phyloP scores from a whole-genome alignment of 2,113 vertebrate genomes.

The Corynorhinus townsendii region DNA sequence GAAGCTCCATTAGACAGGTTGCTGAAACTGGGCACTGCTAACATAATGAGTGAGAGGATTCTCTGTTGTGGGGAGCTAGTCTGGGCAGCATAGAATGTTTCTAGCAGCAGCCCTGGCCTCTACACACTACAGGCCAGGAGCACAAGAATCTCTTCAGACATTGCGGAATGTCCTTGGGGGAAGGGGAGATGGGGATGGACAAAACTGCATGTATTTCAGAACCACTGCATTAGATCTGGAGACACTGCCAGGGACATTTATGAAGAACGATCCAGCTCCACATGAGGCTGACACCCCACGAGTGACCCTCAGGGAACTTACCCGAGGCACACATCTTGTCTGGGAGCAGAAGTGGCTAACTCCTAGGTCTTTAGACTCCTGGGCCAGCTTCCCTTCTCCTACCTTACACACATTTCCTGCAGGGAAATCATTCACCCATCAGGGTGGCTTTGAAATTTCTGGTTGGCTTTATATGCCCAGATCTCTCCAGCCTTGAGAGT shows the following conservation, averaged over 20 bases:
- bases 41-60: neutral
- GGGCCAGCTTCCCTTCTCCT: neutral
- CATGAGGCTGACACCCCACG: neutral
- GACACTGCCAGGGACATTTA: neutral
- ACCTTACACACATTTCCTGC: neutral
- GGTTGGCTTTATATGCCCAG: neutral
- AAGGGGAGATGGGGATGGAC: rapidly evolving
- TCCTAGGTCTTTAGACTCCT: neutral
- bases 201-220: neutral
- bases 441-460: neutral
- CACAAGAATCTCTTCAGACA: neutral
- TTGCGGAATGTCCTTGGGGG: neutral
- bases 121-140: neutral
- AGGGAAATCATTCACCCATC: neutral
- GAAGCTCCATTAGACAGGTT: neutral
- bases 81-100: neutral
- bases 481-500: neutral
- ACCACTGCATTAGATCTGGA: neutral
- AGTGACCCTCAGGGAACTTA: neutral
- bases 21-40: neutral
- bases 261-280: neutral
- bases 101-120: neutral
- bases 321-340: rapidly evolving
- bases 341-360: neutral
- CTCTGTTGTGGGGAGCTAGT: neutral